Evolutionary conservation across 92 coral and sea anemone species (phyloP).

Genomic region (Muricea muricata): DNA sequence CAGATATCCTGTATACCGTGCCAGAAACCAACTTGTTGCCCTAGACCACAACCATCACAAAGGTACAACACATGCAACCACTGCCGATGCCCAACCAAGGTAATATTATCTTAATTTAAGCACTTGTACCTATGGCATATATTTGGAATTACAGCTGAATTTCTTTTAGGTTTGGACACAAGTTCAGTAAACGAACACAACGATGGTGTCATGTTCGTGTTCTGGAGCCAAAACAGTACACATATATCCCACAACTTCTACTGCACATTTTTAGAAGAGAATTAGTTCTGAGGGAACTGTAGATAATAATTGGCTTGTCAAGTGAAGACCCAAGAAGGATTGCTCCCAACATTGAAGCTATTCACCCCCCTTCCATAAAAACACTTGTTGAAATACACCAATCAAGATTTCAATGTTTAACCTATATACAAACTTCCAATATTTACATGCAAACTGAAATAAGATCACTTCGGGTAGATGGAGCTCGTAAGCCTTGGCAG

Average conservation of each 20-base stretch:
- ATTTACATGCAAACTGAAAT: no score
- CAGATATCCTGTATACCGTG: slow-evolving; percentile 10
- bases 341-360: background rate
- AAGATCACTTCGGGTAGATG: background rate
- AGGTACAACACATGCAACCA: background rate
- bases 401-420: background rate
- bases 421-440: no score
- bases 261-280: slow-evolving; percentile 6
- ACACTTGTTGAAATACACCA: background rate
- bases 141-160: background rate
- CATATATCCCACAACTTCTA: background rate
- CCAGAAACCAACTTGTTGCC: slow-evolving; percentile 21
- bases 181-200: slow-evolving; percentile 30
- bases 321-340: background rate
- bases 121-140: background rate
- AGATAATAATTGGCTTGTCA: background rate
- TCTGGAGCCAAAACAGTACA: background rate
- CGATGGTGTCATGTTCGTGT: slow-evolving; percentile 20
- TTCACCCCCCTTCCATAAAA: slow-evolving; percentile 19
- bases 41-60: background rate
- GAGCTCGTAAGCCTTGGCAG: background rate
- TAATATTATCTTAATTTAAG: background rate
- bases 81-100: slow-evolving; percentile 3
- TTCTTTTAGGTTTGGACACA: background rate
- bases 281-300: background rate